Conservation (phyloP, 1,140 invertebrate species). For the Periplaneta americana region DNA sequence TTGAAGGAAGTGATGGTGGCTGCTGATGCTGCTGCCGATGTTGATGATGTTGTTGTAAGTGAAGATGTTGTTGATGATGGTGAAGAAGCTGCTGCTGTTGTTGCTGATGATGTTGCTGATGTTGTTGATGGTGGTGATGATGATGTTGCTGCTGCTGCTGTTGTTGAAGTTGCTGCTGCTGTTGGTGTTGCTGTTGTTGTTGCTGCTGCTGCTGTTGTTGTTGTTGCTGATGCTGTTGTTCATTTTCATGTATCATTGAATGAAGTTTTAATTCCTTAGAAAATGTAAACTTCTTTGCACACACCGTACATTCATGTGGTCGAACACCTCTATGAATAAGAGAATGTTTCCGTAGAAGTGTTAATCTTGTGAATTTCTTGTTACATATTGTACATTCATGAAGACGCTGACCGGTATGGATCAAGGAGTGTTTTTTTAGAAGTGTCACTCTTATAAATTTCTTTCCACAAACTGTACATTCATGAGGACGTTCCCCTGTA, state of each 20-base stretch:
- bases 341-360: constrained; percentile 90
- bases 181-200: neutral
- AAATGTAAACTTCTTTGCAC: constrained; percentile 32
- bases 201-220: neutral
- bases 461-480: constrained; percentile 45
- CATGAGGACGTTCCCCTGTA: constrained; percentile 45
- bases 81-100: neutral
- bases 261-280: neutral
- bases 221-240: neutral
- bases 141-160: neutral
- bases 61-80: neutral
- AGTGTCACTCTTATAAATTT: constrained; percentile 39
- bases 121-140: neutral
- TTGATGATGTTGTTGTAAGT: neutral
- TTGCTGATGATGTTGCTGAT: neutral
- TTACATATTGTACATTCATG: constrained; percentile 39
- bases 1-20: neutral
- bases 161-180: neutral
- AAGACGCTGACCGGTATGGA: constrained; percentile 45
- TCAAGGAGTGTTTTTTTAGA: constrained; percentile 27
- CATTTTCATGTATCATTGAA: neutral
- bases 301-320: constrained; percentile 80
- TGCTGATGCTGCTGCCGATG: neutral
- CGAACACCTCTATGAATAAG: constrained; percentile 97
- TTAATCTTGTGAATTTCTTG: constrained; percentile 32